Percentiles rank a stretch among this genome's conserved stretches.
These are phyloP conservation scores for Rotaria magnacalcarata DNA, from an alignment of 2,888 invertebrate genomes.

Conservation along the genomic window DNA sequence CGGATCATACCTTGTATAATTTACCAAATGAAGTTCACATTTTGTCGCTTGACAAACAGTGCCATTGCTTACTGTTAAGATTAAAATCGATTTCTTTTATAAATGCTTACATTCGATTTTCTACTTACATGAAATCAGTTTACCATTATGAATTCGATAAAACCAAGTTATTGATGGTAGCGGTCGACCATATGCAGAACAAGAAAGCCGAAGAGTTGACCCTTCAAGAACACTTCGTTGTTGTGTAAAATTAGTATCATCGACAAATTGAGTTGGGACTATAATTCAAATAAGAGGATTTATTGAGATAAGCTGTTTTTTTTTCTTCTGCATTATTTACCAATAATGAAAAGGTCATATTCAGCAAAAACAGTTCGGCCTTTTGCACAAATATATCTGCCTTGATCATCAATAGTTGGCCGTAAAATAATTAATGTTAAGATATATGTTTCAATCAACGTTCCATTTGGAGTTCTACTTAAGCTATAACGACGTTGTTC, in stretches of 20 bases:
- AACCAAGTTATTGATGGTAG: neutral
- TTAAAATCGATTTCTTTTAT: neutral
- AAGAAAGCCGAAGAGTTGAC: neutral
- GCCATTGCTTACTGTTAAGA: neutral
- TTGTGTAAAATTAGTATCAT: neutral
- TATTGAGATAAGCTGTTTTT: too few relatives aligned
- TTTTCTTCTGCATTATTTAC: neutral
- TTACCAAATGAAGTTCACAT: neutral
- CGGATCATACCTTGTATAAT: conserved; percentile 12
- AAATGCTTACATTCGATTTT: neutral
- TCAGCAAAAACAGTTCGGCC: neutral
- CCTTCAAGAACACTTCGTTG: neutral
- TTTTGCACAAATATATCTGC: neutral
- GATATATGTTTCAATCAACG: neutral
- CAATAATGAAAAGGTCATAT: neutral
- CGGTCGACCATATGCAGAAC: neutral
- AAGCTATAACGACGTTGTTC: neutral
- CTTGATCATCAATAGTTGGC: conserved; percentile 20
- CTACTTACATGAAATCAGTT: neutral
- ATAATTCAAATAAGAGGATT: neutral
- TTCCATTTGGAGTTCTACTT: neutral
- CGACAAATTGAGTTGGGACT: conserved; percentile 8
- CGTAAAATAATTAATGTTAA: neutral
- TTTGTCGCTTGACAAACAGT: neutral
- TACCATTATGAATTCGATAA: neutral